A percentile compares a stretch with the other conserved stretches of the same genome.
Evolutionary conservation across 2,113 vertebrate species (phyloP).

Genomic region (Aspidoscelis tigris): DNA sequence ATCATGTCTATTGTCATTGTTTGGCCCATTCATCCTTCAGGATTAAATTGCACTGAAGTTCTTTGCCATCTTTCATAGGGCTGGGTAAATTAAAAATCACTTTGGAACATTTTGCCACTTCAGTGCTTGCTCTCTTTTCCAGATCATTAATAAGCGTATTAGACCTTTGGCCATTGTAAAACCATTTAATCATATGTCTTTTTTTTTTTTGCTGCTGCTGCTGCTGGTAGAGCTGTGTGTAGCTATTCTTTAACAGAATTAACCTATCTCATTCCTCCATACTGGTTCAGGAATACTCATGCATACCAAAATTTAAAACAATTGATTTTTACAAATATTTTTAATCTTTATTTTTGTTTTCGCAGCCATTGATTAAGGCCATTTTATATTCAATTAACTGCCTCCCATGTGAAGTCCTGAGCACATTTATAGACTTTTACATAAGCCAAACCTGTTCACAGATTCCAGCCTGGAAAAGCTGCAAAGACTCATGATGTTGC

Average conservation of each 20-base stretch:
- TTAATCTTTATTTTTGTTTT: too few species aligned
- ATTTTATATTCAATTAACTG: too few species aligned
- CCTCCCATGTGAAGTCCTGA: too few species aligned
- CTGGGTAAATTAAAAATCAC: slow-evolving; percentile 23
- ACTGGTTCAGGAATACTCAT: background rate
- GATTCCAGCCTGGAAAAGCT: background rate
- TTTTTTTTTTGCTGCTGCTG: background rate
- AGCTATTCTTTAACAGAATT: background rate
- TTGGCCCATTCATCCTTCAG: slow-evolving; percentile 6
- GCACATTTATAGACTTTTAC: too few species aligned
- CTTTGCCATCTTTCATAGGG: background rate
- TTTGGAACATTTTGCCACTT: slow-evolving; percentile 18
- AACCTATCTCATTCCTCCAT: background rate
- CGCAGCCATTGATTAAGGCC: too few species aligned
- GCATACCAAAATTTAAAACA: too few species aligned
- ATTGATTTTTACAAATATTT: background rate
- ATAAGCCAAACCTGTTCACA: background rate
- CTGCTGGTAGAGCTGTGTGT: background rate
- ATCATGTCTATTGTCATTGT: background rate
- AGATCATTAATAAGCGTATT: slow-evolving; percentile 25
- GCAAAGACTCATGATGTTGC: background rate
- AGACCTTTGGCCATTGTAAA: slow-evolving; percentile 19
- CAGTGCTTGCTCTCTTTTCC: slow-evolving; percentile 16
- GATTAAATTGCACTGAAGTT: background rate
- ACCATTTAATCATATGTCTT: slow-evolving; percentile 10